These are phyloP conservation scores for Brachypalpus laphriformis DNA, from an alignment of 2,888 invertebrate genomes.

Conservation along the genomic window DNA sequence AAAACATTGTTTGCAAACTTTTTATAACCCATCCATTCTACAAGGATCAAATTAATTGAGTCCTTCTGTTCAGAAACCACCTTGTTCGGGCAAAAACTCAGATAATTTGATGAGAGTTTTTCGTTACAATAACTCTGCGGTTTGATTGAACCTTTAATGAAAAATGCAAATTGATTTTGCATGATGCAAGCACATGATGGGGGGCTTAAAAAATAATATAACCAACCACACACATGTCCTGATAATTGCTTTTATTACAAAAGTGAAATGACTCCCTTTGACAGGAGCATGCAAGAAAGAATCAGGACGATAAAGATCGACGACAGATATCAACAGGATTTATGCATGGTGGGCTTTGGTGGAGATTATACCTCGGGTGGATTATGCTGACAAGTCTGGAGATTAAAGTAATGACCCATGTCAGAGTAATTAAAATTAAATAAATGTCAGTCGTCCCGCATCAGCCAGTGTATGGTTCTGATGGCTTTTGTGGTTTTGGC, in stretches of 20 bases:
- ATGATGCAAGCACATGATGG: background rate
- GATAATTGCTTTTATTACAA: constrained; percentile 19
- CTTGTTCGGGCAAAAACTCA: too few relatives aligned
- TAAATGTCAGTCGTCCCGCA: background rate
- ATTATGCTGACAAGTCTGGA: background rate
- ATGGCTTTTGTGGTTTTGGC: too few relatives aligned
- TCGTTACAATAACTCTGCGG: background rate
- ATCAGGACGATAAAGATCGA: background rate
- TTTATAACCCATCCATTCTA: too few relatives aligned
- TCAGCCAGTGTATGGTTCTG: background rate
- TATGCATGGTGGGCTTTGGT: background rate
- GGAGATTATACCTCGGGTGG: background rate
- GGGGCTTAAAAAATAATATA: background rate
- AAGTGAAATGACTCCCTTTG: constrained; percentile 10
- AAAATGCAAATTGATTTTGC: constrained; percentile 4
- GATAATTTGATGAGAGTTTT: background rate
- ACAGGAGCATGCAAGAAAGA: background rate
- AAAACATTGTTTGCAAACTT: background rate
- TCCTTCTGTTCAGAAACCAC: background rate
- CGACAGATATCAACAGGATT: background rate
- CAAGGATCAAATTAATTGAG: background rate
- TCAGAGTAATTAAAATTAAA: background rate
- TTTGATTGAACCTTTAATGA: constrained; percentile 1
- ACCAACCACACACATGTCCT: background rate
- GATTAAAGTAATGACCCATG: background rate